Evolutionary conservation across 2,113 vertebrate species (phyloP), one percentile per base, ranked within the genome.

Genomic region (Tragelaphus scriptus): DNA sequence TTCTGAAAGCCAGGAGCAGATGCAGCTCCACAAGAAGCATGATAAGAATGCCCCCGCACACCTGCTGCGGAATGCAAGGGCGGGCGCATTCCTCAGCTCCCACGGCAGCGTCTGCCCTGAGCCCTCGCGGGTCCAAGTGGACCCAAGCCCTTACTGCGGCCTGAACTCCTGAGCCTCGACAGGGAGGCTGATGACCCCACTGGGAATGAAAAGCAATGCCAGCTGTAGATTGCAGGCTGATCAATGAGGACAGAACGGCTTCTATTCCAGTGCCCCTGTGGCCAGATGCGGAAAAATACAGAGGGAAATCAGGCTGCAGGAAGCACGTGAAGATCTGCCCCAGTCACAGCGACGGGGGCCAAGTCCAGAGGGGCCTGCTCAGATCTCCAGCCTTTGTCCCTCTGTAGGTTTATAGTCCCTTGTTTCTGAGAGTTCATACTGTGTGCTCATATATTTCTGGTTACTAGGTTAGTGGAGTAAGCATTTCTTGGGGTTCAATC

Each of bases 1-100:
- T 30, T 79, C 58, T 77, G 94, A 91, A 92, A 82, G 80, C 49
- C 19, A 56, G 91, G 25, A 77, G 91, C 94, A 94, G 89, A 82
- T 85, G 94, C 36, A 21, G 30, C 44, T 65, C 58, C 40, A 4
- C 23, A 44, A 47, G 79, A 89, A 91, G 71, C 63, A 51, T 25
- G 88, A 36, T 17, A 63, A 87, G 96, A 96, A 90, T 59, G 93
- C 16, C 40, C 59, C 79, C 2, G 1, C 40, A 85, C 87, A 86
- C 88, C 77, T 96, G 88, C 88, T 59, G 28, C 6, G 51, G 92
- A 88, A 13, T 23, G 25, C 21, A 28, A 44, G 91, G 75, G 75
- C 5, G 4, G 80, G 56, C 11, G n/a, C 19, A 8, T 93, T 49
- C 84, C 87, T 71, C 30, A 14, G 89, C n/a, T 61, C 40, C 65